Conservation (phyloP, 2,888 invertebrate genomes). For the Laothoe populi region DNA sequence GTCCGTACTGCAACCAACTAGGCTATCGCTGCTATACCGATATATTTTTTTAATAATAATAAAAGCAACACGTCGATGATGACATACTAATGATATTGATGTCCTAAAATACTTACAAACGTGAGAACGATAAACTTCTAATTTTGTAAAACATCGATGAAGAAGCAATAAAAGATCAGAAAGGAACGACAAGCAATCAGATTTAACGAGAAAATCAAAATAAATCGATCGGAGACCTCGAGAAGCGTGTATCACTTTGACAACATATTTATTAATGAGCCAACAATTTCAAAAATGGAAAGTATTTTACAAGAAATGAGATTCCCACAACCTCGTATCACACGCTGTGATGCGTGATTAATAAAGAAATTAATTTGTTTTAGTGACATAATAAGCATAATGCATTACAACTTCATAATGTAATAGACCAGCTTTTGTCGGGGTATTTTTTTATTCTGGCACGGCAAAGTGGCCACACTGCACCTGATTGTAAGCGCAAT, state of each 20-base stretch:
- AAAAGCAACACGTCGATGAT: no score
- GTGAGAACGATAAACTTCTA: constrained; percentile 17
- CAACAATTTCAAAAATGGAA: constrained; percentile 17
- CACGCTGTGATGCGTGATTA: constrained; percentile 30
- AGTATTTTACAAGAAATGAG: constrained; percentile 15
- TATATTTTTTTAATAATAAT: no score
- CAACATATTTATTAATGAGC: constrained; percentile 9
- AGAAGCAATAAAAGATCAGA: constrained; percentile 29
- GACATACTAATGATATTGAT: neutral
- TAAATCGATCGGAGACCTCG: constrained; percentile 30
- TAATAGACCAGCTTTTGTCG: neutral
- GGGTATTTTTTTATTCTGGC: no score
- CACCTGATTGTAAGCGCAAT: no score
- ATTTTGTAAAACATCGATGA: constrained; percentile 31
- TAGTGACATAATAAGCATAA: constrained; percentile 28
- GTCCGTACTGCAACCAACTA: no score
- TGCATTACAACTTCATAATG: constrained; percentile 21
- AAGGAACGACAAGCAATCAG: constrained; percentile 37
- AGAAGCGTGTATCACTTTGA: constrained; percentile 11
- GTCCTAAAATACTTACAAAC: neutral
- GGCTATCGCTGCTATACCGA: no score
- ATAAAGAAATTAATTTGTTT: constrained; percentile 29
- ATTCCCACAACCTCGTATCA: constrained; percentile 23
- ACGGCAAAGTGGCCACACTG: no score
- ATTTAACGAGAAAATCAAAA: constrained; percentile 35